Conservation (phyloP, 2,797 vertebrate species). For the Gadopsis bispinosus region DNA sequence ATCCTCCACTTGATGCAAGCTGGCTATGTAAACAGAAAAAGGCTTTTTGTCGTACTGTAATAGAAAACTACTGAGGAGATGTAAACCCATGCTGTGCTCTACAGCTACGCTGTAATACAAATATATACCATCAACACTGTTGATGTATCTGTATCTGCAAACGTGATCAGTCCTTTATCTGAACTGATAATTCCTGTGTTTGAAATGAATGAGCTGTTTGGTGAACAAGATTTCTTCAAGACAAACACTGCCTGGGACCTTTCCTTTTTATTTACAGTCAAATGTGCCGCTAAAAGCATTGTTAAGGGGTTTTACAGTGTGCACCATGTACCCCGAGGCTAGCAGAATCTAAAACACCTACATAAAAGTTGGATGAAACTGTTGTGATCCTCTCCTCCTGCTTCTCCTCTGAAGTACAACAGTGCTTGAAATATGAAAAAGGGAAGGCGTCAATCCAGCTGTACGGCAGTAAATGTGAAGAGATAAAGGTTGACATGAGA, state of each 20-base stretch:
- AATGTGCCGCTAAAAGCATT: constrained; percentile 79
- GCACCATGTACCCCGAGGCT: constrained; percentile 78
- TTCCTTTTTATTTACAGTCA: constrained; percentile 80
- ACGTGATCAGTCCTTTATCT: constrained; percentile 67
- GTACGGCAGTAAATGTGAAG: constrained; percentile 69
- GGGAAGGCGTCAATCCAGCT: constrained; percentile 73
- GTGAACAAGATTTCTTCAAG: constrained; percentile 67
- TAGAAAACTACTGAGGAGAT: constrained; percentile 75
- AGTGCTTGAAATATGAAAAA: constrained; percentile 75
- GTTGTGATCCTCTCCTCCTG: constrained; percentile 76
- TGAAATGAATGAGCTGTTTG: constrained; percentile 68
- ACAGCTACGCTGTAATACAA: constrained; percentile 64
- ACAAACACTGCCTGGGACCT: constrained; percentile 71
- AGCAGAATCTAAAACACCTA: constrained; percentile 79
- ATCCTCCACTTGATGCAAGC: constrained; percentile 79
- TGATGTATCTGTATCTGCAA: constrained; percentile 57
- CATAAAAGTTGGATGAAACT: constrained; percentile 87
- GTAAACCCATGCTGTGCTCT: constrained; percentile 69
- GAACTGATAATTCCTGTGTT: constrained; percentile 62
- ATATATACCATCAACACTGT: constrained; percentile 55
- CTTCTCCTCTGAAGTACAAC: constrained; percentile 74
- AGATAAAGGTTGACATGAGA: constrained; percentile 80
- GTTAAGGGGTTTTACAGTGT: constrained; percentile 83
- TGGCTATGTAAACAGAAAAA: constrained; percentile 81
- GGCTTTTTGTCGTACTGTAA: constrained; percentile 78